These are phyloP conservation scores for Daphoenositta chrysoptera DNA, from an alignment of 2,113 vertebrate species.

Conservation along the genomic window DNA sequence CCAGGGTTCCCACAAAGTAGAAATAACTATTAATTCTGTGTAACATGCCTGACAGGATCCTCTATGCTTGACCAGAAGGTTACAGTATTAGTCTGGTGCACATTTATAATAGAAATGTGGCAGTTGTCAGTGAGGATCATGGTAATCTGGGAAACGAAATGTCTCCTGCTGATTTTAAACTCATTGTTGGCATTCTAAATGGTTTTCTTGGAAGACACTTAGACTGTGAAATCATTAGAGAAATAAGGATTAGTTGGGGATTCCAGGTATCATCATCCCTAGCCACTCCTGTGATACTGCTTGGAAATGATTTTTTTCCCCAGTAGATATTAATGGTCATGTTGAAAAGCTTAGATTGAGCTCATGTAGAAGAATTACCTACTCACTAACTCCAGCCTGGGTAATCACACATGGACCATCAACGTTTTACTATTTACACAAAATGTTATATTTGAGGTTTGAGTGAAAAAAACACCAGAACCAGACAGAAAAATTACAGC, in stretches of 20 bases:
- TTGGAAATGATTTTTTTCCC: background rate
- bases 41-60: background rate
- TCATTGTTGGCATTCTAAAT: background rate
- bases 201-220: background rate
- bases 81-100: background rate
- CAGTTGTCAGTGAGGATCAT: background rate
- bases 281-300: background rate
- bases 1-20: background rate
- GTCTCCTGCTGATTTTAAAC: background rate
- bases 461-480: background rate
- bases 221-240: background rate
- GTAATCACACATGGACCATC: background rate
- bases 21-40: background rate
- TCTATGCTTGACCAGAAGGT: background rate
- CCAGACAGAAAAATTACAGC: background rate
- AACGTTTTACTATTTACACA: background rate
- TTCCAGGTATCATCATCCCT: background rate
- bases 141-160: background rate
- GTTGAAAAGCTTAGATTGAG: background rate
- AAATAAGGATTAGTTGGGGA: background rate
- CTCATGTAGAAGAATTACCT: background rate
- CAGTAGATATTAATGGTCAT: background rate
- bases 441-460: background rate
- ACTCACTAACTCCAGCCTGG: background rate
- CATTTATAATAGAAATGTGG: background rate